Base-by-base conservation (phyloP, 2,113 vertebrate genomes). In the Amazona guildingii region DNA sequence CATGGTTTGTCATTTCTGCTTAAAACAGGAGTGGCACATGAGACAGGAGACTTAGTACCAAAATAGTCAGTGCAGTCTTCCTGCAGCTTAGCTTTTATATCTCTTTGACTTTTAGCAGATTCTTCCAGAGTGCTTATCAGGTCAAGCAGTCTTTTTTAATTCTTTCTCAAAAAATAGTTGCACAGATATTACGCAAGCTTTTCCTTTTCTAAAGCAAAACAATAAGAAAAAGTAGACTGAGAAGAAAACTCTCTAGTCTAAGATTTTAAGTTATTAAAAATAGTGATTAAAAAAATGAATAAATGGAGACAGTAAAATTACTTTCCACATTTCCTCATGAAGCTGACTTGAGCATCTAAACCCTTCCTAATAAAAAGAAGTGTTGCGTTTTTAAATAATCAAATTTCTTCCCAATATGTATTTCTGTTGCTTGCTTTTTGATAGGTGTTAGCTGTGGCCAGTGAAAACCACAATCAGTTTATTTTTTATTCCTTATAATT, bases 61-160 rank as follows among this genome's bases (percentile, higher is more conserved):
- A 82, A 92, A 94, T 78, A 93, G 70, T 57, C 67, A 37, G 35
- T 28, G 39, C 92, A 81, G 25, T 76, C 77, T 81, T 95, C 27
- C 66, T 88, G 44, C 66, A 69, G 57, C 52, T 83, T 77, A 86
- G 61, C 72, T 88, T 90, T 90, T 51, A 55, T 64, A 6, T 84
- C 92, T 86, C 68, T 55, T 59, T 55, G 64, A 68, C 51, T 83
- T 95, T 12, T 20, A 76, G 61, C 3, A 0, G 52, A 55, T 84
- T 88, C 48, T 93, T 86, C 73, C 35, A 57, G 72, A 54, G 49
- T 41, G 19, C 54, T 92, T 91, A 37, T 61, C 80, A 86, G 77
- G 77, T 95, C 83, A 95, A 76, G 44, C 28, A 86, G 62, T 61
- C 69, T 68, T 61, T 88, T 88, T 74, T 31, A 91, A 77, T 93